Conservation (phyloP, 2,888 invertebrate genomes). For the Clivina fossor region DNA sequence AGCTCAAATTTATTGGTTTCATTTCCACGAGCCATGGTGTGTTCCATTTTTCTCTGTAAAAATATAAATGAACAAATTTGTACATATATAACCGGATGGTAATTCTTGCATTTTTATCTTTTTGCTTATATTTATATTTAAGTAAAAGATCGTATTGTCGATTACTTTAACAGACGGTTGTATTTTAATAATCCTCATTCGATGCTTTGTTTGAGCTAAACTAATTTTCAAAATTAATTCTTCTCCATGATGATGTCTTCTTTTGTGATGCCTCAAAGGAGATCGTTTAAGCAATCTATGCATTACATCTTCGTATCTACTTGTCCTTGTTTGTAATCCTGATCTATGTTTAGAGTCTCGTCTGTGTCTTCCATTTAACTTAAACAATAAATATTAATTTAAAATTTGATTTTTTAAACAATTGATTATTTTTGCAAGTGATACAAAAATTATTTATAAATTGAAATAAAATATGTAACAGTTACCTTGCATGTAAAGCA, state of each 20-base stretch:
- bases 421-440: too few species aligned
- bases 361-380: slow-evolving; percentile 56
- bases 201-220: slow-evolving; percentile 62
- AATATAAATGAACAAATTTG: slow-evolving; percentile 2
- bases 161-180: slow-evolving; percentile 67
- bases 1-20: slow-evolving; percentile 61
- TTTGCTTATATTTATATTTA: too few species aligned
- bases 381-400: background rate
- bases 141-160: too few species aligned
- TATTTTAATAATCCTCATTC: slow-evolving; percentile 64
- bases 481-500: slow-evolving; percentile 84
- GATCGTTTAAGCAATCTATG: slow-evolving; percentile 39
- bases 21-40: slow-evolving; percentile 61
- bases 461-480: too few species aligned
- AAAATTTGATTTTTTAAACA: too few species aligned
- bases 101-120: too few species aligned
- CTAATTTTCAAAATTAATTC: slow-evolving; percentile 58
- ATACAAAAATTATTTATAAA: too few species aligned
- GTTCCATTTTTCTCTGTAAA: slow-evolving; percentile 58
- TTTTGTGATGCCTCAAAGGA: slow-evolving; percentile 44
- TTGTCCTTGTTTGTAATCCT: slow-evolving; percentile 37
- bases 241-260: slow-evolving; percentile 57
- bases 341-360: slow-evolving; percentile 48
- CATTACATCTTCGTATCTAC: slow-evolving; percentile 38
- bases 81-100: too few species aligned